Evolutionary conservation across 2,113 vertebrate species (phyloP).

Genomic region (human): DNA sequence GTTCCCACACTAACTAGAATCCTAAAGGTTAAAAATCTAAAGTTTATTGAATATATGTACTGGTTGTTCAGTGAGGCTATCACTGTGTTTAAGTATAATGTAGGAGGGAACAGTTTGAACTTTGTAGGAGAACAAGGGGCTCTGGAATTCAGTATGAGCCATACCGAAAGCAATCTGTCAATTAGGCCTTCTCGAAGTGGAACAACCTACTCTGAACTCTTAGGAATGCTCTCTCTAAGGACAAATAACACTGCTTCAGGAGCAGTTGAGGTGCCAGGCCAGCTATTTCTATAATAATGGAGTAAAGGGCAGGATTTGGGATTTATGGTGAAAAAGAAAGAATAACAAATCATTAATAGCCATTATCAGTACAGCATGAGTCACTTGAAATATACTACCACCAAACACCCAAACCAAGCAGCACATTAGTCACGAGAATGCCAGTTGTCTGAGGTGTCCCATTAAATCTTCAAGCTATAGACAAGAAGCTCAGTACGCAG

Average conservation of each 20-base stretch:
- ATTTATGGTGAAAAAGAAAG: constrained; percentile 55
- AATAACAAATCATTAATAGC: constrained; percentile 44
- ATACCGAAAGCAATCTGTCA: background rate
- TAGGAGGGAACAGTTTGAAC: background rate
- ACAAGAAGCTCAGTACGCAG: background rate
- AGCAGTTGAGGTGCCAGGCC: background rate
- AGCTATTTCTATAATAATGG: constrained; percentile 15
- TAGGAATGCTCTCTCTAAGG: background rate
- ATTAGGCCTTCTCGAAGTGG: background rate
- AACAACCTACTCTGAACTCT: background rate
- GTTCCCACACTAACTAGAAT: background rate
- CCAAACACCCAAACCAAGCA: constrained; percentile 6
- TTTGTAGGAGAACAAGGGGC: background rate
- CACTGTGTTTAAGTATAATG: background rate
- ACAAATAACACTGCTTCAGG: background rate
- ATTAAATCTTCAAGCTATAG: background rate
- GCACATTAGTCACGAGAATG: background rate
- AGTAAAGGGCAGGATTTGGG: constrained; percentile 25
- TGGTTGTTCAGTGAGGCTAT: background rate
- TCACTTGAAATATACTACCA: constrained; percentile 54
- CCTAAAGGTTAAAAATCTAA: background rate
- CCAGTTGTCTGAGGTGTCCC: background rate
- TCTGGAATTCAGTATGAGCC: background rate
- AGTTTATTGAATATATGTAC: background rate
- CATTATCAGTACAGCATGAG: constrained; percentile 44